phyloP scores from a whole-genome alignment of 2,797 vertebrate genomes.

The Danio kyathit region DNA sequence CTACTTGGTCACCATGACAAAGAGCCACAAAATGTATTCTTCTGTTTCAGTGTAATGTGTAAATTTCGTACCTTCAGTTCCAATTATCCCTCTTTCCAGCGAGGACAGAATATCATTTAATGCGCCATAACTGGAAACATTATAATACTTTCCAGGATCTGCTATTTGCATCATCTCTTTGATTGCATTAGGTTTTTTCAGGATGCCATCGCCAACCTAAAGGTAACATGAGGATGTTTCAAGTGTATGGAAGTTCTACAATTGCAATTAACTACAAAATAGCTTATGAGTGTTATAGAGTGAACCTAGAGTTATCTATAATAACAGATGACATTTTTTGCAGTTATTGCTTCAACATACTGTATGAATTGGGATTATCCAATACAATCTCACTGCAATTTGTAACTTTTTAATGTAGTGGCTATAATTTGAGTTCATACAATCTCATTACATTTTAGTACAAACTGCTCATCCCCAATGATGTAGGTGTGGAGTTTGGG shows the following conservation, averaged over 20 bases:
- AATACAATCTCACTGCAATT: too few species aligned
- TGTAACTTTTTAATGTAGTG: background rate
- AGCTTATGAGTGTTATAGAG: background rate
- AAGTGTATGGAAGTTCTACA: background rate
- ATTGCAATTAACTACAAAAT: background rate
- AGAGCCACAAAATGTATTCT: too few species aligned
- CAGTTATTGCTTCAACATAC: too few species aligned
- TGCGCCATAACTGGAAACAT: constrained; percentile 77
- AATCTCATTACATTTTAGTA: too few species aligned
- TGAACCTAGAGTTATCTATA: background rate
- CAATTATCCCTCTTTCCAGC: constrained; percentile 75
- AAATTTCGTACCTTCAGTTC: constrained; percentile 75
- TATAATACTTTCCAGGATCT: constrained; percentile 71
- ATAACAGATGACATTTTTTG: background rate
- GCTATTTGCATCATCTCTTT: constrained; percentile 76
- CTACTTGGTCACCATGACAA: too few species aligned
- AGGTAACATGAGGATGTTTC: background rate
- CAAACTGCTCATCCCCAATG: too few species aligned
- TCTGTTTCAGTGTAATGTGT: background rate
- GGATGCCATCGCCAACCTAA: constrained; percentile 74
- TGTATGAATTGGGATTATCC: too few species aligned
- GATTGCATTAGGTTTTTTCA: background rate
- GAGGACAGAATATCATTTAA: constrained; percentile 72
- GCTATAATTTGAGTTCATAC: background rate
- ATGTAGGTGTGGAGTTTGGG: too few species aligned